These are phyloP conservation scores for Pectinophora gossypiella DNA, from an alignment of 1,140 invertebrate genomes.

Conservation along the genomic window DNA sequence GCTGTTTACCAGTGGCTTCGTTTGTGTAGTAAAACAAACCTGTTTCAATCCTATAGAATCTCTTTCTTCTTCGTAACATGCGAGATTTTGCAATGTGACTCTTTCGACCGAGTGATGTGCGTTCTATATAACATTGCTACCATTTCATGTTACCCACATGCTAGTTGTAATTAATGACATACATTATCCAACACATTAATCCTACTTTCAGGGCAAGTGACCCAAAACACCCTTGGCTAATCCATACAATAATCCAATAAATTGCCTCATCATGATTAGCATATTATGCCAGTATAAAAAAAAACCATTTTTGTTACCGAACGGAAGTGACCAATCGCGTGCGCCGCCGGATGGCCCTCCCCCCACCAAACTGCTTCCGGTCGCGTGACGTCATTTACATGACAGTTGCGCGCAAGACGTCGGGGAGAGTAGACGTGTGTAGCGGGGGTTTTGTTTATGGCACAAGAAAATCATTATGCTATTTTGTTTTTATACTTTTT, in stretches of 20 bases:
- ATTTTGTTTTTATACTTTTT: constrained; percentile 20
- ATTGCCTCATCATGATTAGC: constrained; percentile 67
- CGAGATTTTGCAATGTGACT: no score
- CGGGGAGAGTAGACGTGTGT: constrained; percentile 34
- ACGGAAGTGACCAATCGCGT: constrained; percentile 71
- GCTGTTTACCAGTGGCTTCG: no score
- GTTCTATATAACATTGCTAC: no score
- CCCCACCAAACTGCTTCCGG: constrained; percentile 62
- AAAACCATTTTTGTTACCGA: constrained; percentile 50
- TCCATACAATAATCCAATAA: constrained; percentile 53
- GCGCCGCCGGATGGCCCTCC: constrained; percentile 58
- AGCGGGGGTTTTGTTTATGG: constrained; percentile 37
- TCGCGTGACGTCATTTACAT: constrained; percentile 72
- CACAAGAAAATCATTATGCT: constrained; percentile 44
- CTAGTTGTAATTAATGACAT: no score
- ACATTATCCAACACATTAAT: neutral
- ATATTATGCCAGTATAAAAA: constrained; percentile 39
- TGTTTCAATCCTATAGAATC: no score
- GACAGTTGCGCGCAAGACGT: constrained; percentile 48
- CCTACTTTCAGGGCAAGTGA: neutral
- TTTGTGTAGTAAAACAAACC: no score
- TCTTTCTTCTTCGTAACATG: no score
- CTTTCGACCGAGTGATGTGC: no score
- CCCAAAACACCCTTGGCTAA: constrained; percentile 25
- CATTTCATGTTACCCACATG: no score